Evolutionary conservation across 1,140 invertebrate species (phyloP).

Genomic region (Scylla paramamosain): DNA sequence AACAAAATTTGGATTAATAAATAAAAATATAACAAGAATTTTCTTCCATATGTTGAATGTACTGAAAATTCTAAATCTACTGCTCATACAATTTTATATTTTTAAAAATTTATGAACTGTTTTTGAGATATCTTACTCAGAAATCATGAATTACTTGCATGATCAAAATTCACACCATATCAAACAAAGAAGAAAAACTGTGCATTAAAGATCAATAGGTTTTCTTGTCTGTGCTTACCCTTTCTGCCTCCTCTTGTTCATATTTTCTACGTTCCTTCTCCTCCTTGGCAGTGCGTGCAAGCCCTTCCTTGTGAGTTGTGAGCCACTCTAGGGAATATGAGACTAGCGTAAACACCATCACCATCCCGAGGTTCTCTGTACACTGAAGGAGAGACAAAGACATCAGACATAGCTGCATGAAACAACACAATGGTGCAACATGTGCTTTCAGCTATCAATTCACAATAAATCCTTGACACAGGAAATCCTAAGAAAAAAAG

Average conservation of each 20-base stretch:
- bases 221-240: slow-evolving; percentile 82
- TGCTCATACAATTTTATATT: no score
- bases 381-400: slow-evolving; percentile 82
- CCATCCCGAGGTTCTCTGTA: slow-evolving; percentile 95
- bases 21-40: no score
- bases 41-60: no score
- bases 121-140: no score
- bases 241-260: slow-evolving; percentile 93
- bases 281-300: slow-evolving; percentile 87
- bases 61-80: no score
- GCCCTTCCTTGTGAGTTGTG: slow-evolving; percentile 90
- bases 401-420: neutral
- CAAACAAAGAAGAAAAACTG: neutral
- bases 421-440: neutral
- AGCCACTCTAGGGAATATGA: slow-evolving; percentile 96
- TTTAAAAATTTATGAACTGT: no score
- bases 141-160: neutral
- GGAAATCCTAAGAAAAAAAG: no score
- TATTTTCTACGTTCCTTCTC: slow-evolving; percentile 85
- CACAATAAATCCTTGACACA: no score
- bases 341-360: slow-evolving; percentile 98
- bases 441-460: no score
- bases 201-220: neutral
- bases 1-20: no score
- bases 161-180: no score